Percentiles rank a stretch among this genome's conserved stretches.
phyloP scores from a whole-genome alignment of 2,888 invertebrate species.

The Phorcus lineatus region DNA sequence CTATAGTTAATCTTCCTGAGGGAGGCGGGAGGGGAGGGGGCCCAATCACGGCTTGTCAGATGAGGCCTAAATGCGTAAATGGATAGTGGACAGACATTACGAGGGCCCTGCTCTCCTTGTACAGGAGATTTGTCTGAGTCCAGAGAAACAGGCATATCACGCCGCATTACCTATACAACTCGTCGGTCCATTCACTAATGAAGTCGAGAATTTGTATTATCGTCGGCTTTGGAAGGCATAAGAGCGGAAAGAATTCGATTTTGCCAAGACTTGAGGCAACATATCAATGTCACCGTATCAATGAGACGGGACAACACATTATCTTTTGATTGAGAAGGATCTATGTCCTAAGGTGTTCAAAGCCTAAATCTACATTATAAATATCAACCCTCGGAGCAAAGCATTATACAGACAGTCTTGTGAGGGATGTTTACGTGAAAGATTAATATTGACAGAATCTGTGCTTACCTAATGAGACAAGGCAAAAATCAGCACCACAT shows the following conservation, averaged over 20 bases:
- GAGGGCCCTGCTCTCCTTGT: no score
- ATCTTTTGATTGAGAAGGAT: neutral
- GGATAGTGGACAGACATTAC: no score
- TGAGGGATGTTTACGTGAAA: no score
- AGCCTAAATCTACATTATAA: neutral
- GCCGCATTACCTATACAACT: neutral
- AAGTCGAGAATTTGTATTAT: slow-evolving; percentile 4
- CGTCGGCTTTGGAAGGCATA: neutral
- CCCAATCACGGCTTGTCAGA: no score
- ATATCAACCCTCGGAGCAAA: neutral
- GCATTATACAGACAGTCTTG: no score
- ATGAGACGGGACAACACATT: neutral
- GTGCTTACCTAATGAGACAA: neutral
- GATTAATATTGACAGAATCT: neutral
- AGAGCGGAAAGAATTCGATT: neutral
- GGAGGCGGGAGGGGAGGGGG: no score
- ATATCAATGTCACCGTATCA: neutral
- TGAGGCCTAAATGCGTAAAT: no score
- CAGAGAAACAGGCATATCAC: neutral
- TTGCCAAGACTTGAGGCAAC: neutral
- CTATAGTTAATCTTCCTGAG: no score
- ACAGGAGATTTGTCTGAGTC: no score
- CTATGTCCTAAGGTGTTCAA: neutral
- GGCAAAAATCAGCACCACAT: neutral
- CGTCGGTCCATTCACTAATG: neutral